Conservation (phyloP, 2,113 vertebrate species). For the Pao palembangensis region DNA sequence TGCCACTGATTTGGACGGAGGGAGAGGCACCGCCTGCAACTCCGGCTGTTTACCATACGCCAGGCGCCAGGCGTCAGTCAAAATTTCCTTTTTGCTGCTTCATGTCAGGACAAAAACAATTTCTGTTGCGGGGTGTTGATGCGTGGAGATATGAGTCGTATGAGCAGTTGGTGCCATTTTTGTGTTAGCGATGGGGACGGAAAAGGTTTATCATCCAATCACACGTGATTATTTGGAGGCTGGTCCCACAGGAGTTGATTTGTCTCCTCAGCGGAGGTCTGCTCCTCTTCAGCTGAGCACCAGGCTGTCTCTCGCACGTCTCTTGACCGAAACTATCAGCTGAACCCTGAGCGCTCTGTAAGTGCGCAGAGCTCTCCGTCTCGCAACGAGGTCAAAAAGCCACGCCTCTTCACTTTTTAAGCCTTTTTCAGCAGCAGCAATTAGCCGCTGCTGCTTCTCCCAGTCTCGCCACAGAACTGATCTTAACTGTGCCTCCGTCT, state of each 20-base stretch:
- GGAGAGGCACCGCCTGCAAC: slow-evolving; percentile 14
- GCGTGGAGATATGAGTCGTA: no score
- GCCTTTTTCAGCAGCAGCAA: slow-evolving; percentile 53
- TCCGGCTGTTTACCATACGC: slow-evolving; percentile 28
- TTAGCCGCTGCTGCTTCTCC: slow-evolving; percentile 42
- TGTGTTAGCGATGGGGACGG: no score
- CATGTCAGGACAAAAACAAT: slow-evolving; percentile 1
- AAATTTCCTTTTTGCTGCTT: slow-evolving; percentile 20
- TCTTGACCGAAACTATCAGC: slow-evolving; percentile 50
- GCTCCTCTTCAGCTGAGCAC: slow-evolving; percentile 44
- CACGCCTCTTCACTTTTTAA: slow-evolving; percentile 53
- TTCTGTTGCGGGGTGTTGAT: background rate
- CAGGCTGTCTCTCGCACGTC: slow-evolving; percentile 30
- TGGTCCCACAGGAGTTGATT: no score
- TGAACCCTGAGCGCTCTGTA: slow-evolving; percentile 20
- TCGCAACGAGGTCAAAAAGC: slow-evolving; percentile 48
- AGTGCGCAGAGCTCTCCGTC: slow-evolving; percentile 36
- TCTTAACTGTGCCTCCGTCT: slow-evolving; percentile 63
- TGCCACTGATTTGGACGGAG: slow-evolving; percentile 22
- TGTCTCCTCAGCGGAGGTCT: slow-evolving; percentile 30
- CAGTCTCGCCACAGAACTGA: slow-evolving; percentile 66
- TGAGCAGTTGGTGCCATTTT: no score
- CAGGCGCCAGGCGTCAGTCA: slow-evolving; percentile 14
- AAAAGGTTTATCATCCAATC: no score
- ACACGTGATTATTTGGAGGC: no score